phyloP scores from a whole-genome alignment of 2,888 invertebrate genomes.

The Deroplatys truncata region DNA sequence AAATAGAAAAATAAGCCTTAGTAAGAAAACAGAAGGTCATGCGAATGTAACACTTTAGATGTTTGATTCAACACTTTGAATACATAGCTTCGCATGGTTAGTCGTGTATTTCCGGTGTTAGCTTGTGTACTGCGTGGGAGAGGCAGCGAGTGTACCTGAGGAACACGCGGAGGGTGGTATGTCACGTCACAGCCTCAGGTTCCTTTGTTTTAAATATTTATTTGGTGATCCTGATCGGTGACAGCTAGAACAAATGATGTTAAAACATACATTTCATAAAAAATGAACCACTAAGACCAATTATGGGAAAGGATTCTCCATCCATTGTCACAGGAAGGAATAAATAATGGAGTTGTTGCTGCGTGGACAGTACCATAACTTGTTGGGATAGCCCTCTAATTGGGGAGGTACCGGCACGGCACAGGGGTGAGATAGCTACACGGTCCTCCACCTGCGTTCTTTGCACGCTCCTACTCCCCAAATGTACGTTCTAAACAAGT shows the following conservation, averaged over 20 bases:
- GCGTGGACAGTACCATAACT: neutral
- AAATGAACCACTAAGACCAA: neutral
- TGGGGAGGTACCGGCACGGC: neutral
- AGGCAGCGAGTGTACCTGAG: neutral
- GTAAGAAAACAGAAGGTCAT: too few relatives aligned
- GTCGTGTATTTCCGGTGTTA: neutral
- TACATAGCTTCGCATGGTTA: too few relatives aligned
- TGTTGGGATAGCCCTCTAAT: neutral
- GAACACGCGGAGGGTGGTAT: neutral
- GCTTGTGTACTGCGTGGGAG: neutral
- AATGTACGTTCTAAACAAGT: neutral
- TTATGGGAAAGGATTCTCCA: neutral
- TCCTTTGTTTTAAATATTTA: neutral
- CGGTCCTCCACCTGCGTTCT: neutral
- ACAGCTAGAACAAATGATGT: neutral
- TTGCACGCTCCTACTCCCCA: neutral
- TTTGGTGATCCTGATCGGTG: neutral
- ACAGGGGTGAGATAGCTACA: neutral
- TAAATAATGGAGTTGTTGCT: neutral
- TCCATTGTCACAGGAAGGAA: neutral
- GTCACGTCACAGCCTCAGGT: neutral
- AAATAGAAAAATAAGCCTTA: too few relatives aligned
- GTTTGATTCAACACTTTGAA: too few relatives aligned
- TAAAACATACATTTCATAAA: neutral
- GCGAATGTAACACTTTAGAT: too few relatives aligned